Evolutionary conservation across 2,888 invertebrate species (phyloP), one percentile per base, ranked within the genome.

Genomic region (Parochlus steinenii): DNA sequence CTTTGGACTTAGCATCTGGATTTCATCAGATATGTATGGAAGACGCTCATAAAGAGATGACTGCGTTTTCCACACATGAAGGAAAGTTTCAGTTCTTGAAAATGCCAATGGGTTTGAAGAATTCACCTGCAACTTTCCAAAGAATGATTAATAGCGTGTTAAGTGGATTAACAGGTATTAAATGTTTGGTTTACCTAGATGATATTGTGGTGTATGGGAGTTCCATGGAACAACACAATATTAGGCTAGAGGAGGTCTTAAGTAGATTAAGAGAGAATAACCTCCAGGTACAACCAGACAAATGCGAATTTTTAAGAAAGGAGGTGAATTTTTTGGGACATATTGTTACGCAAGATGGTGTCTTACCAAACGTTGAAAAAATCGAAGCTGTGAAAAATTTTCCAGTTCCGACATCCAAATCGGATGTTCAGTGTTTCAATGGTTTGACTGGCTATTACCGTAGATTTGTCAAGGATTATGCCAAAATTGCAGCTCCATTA

Each of bases 261-360:
- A n/a, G 46, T 27, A 39, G 38, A 37, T 36, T 48, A 5, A 31
- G 41, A 18, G 23, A 43, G 31, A 35, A 32, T 1, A 46, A 46
- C 28, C 39, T 49, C 4, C 46, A 48, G 43, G 39, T 48, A 10
- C 46, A 48, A 33, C 16, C 45, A 1, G 42, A 44, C 15, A 48
- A 48, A 39, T 43, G 39, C 3, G 41, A 48, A 39, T 49, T 49
- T 31, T 29, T 48, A 5, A 38, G 37, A 26, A 44, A 45, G 15
- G 44, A 46, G 42, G 40, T 51, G 2, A 43, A 46, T 20, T 54
- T 45, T 37, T 41, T 55, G 11, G 52, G 53, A 4, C 51, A 51
- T 33, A 32, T 51, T 5, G 39, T 44, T 15, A 44, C 42, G 2
- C 11, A 41, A 11, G 44, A 45, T 1, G 48, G 43, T 8, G 41